Evolutionary conservation across 2,888 invertebrate genomes (phyloP).

Genomic region (Zygogramma bicolorata): DNA sequence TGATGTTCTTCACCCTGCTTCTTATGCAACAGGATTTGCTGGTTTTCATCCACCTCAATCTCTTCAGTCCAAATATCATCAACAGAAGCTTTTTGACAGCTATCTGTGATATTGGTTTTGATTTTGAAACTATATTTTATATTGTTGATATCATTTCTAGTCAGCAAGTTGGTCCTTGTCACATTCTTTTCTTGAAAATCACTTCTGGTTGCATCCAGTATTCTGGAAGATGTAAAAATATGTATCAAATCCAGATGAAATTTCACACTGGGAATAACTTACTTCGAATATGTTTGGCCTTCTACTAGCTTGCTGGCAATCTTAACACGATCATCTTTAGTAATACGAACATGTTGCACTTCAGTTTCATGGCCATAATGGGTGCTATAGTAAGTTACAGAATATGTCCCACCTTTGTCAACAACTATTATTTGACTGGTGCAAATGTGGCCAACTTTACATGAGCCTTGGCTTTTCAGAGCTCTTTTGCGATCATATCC

Average conservation of each 20-base stretch:
- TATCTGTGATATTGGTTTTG: neutral
- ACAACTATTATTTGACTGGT: slow-evolving; percentile 20
- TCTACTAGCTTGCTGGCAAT: slow-evolving; percentile 9
- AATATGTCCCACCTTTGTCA: slow-evolving; percentile 14
- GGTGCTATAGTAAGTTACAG: slow-evolving; percentile 14
- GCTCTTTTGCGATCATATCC: slow-evolving; percentile 2
- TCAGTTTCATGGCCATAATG: slow-evolving; percentile 23
- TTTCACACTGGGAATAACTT: neutral
- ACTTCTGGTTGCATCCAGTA: slow-evolving; percentile 10
- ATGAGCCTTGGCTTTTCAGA: slow-evolving; percentile 19
- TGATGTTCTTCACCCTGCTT: neutral
- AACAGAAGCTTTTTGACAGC: neutral
- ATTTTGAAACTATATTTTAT: slow-evolving; percentile 18
- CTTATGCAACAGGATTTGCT: neutral
- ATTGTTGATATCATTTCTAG: slow-evolving; percentile 20
- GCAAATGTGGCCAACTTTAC: slow-evolving; percentile 15
- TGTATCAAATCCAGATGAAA: neutral
- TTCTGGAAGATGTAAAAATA: slow-evolving; percentile 1
- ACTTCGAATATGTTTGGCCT: slow-evolving; percentile 14
- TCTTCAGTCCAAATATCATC: neutral
- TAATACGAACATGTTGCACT: slow-evolving; percentile 14
- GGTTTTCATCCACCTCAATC: neutral
- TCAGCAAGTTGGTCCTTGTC: slow-evolving; percentile 14
- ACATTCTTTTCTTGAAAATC: slow-evolving; percentile 7
- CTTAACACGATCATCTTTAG: slow-evolving; percentile 14